Conservation (phyloP, 1,140 invertebrate species). For the Hyles euphorbiae region DNA sequence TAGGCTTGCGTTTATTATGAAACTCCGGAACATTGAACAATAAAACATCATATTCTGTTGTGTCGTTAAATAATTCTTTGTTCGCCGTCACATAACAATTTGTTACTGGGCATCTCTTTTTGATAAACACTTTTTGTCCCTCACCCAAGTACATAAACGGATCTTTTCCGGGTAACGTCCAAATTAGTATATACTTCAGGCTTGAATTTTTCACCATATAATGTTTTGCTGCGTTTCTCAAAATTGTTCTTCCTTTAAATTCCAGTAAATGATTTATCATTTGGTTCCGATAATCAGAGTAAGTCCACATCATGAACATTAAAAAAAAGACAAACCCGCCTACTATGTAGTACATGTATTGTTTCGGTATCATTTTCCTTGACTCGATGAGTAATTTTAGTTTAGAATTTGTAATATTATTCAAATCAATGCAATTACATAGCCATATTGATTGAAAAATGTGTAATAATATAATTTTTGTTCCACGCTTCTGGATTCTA, state of each 20-base stretch:
- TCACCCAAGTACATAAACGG: conserved; percentile 48
- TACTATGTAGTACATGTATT: too few species aligned
- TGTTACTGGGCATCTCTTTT: conserved; percentile 38
- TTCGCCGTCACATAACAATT: conserved; percentile 52
- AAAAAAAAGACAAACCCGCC: too few species aligned
- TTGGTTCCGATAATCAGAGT: too few species aligned
- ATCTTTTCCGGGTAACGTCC: conserved; percentile 40
- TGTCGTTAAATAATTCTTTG: conserved; percentile 33
- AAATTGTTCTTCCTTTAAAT: neutral
- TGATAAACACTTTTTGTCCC: conserved; percentile 37
- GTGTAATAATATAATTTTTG: too few species aligned
- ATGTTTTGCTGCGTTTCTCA: conserved; percentile 4
- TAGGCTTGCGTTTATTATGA: conserved; percentile 11
- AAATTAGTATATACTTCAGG: conserved; percentile 54
- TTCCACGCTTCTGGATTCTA: too few species aligned
- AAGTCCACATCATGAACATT: too few species aligned
- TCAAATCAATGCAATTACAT: too few species aligned
- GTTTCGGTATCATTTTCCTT: too few species aligned
- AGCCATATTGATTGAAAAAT: too few species aligned
- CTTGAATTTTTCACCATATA: conserved; percentile 3
- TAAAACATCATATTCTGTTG: conserved; percentile 54
- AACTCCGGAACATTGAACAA: conserved; percentile 49
- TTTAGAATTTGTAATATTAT: too few species aligned
- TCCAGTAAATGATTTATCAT: too few species aligned
- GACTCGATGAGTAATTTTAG: too few species aligned